Evolutionary conservation across 2,888 invertebrate genomes (phyloP), one percentile per base, ranked within the genome.

Genomic region (Coenonympha arcania): DNA sequence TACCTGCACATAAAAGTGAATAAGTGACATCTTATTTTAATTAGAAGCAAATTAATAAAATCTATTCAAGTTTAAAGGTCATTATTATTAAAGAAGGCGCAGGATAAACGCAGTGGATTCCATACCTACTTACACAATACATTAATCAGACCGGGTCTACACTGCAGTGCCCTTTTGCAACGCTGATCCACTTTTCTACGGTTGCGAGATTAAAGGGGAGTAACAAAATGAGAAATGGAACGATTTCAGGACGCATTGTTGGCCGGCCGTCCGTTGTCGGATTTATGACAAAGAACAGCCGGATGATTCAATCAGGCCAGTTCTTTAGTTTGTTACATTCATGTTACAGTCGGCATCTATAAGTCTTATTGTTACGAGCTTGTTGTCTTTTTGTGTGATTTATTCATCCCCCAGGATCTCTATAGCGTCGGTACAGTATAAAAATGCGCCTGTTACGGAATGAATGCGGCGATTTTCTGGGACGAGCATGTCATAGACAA

Each of bases 151-250:
- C 66, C 70, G 69, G 71, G 75, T 75, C 78, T 75, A 79, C 79
- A 75, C 77, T 73, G 81, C 81, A 77, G 76, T 81, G 83, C 76
- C 80, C 80, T 79, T 81, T 85, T 80, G 79, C 81, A 81, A 73
- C 75, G 76, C 72, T 84, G 81, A 85, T 85, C 82, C 80, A 85
- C 82, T 85, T 86, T 85, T 77, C 76, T 84, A 83, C 80, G 84
- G 83, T 79, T 81, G 79, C 83, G 78, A 84, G 85, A 85, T 85
- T 86, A 85, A 84, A 85, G 83, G 81, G 82, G 82, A 74, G 79
- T 82, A 85, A 79, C 85, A 86, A 86, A 86, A 85, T 84, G 85
- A 84, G 85, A 84, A 85, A 85, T 85, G 83, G 76, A 85, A 83
- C 85, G 82, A 85, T 85, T 85, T 84, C 81, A 80, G 81, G 74